These are phyloP conservation scores for Athripsodes cinereus DNA, from an alignment of 2,888 invertebrate species.

Conservation along the genomic window DNA sequence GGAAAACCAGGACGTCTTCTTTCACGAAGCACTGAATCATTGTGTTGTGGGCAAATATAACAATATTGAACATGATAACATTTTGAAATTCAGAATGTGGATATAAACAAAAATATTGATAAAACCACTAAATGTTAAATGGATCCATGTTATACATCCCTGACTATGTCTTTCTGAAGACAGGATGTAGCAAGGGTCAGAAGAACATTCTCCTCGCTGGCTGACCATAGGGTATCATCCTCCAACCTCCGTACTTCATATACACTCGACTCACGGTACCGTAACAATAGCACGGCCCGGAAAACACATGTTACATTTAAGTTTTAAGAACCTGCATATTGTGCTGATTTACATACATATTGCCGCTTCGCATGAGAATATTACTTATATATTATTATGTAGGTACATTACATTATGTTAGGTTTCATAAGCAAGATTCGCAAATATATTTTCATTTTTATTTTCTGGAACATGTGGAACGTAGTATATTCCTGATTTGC, in stretches of 20 bases:
- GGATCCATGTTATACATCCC: not conserved
- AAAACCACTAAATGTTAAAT: no score
- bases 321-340: constrained; percentile 6
- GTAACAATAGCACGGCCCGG: constrained; percentile 41
- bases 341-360: not conserved
- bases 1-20: no score
- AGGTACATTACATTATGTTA: no score
- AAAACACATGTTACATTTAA: constrained; percentile 51
- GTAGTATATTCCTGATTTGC: no score
- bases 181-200: not conserved
- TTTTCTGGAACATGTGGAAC: no score
- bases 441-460: no score
- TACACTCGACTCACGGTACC: constrained; percentile 14
- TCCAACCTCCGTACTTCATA: not conserved
- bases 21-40: no score
- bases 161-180: not conserved
- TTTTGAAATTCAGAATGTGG: no score
- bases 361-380: not conserved
- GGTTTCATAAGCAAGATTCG: no score
- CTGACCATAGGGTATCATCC: not conserved
- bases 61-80: no score
- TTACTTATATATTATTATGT: constrained; percentile 14
- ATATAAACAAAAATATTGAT: no score
- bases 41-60: no score
- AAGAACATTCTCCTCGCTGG: not conserved